phyloP scores from a whole-genome alignment of 2,113 vertebrate genomes.

The Tachuris rubrigastra region DNA sequence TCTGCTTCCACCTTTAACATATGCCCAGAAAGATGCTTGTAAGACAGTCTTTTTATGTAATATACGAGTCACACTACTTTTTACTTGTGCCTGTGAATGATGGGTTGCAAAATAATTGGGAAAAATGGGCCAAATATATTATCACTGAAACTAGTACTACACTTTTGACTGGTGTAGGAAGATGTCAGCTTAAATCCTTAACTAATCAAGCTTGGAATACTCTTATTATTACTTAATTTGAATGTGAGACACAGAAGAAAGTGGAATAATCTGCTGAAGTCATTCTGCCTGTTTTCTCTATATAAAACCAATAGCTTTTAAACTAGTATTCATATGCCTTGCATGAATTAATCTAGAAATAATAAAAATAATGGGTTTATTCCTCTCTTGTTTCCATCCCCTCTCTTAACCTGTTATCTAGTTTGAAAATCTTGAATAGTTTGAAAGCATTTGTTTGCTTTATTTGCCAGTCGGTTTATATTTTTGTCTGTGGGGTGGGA shows the following conservation, averaged over 20 bases:
- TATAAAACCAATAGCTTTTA: not conserved
- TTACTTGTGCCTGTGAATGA: not conserved
- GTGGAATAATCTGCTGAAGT: not conserved
- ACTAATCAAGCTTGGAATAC: not conserved
- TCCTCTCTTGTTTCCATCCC: not conserved
- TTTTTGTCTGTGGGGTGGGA: not conserved
- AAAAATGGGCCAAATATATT: not conserved
- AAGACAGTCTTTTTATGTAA: not conserved
- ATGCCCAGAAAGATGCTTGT: not conserved
- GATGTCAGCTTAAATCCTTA: not conserved
- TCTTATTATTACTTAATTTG: not conserved
- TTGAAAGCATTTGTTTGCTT: not conserved
- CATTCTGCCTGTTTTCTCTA: not conserved
- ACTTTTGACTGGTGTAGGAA: not conserved
- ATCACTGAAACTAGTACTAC: not conserved
- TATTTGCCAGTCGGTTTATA: not conserved
- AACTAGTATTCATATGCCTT: not conserved
- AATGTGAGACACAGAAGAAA: not conserved
- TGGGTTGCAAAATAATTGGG: not conserved
- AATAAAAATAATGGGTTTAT: not conserved
- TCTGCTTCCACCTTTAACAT: not conserved
- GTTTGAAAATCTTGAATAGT: not conserved
- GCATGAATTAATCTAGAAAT: not conserved
- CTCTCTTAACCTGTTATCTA: not conserved
- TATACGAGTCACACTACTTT: not conserved